These are phyloP conservation scores for Liparis tanakae DNA, from an alignment of 2,797 vertebrate genomes.

Conservation along the genomic window DNA sequence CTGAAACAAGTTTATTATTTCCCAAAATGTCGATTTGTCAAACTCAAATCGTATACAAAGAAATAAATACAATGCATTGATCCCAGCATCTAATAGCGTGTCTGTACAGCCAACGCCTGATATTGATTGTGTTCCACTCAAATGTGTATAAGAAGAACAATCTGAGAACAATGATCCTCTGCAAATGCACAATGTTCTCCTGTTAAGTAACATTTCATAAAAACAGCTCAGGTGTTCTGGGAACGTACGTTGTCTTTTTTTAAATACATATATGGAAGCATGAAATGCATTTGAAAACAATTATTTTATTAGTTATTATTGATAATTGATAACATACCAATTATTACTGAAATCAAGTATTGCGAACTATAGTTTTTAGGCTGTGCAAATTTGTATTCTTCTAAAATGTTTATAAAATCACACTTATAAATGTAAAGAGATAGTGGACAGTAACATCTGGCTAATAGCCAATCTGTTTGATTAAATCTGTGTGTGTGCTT, in stretches of 20 bases:
- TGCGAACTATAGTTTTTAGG: neutral
- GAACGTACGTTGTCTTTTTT: no score
- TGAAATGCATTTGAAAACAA: neutral
- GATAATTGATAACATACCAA: neutral
- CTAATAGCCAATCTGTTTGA: neutral
- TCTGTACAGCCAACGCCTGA: neutral
- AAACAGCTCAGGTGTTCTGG: no score
- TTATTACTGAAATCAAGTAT: neutral
- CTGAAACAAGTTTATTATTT: slow-evolving; percentile 20
- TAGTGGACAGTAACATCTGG: neutral
- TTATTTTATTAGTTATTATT: neutral
- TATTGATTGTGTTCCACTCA: neutral
- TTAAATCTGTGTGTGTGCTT: neutral
- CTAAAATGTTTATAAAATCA: neutral
- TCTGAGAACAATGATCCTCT: neutral
- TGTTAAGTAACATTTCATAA: neutral
- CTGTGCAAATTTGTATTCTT: neutral
- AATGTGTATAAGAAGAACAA: neutral
- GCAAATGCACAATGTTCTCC: neutral
- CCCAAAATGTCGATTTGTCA: slow-evolving; percentile 10
- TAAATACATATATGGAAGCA: no score
- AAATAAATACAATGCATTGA: neutral
- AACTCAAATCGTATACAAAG: slow-evolving; percentile 1
- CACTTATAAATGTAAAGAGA: neutral
- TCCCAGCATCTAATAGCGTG: neutral